Percentiles rank a stretch among this genome's conserved stretches.
Evolutionary conservation across 1,140 invertebrate species (phyloP).

Genomic region (Latrodectus geometricus): DNA sequence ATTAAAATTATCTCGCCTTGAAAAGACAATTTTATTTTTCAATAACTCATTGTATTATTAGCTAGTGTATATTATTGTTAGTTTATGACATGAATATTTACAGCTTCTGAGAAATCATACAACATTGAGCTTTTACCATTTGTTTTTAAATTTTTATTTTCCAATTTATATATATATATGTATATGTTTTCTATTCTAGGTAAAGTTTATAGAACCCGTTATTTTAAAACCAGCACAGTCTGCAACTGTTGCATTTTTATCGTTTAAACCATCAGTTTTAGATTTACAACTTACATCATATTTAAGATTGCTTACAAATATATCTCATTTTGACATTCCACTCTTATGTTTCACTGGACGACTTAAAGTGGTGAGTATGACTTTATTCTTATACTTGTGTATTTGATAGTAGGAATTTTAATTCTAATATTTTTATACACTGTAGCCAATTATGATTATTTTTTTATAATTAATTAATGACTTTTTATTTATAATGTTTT

Average conservation of each 20-base stretch:
- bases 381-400: no score
- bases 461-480: not conserved
- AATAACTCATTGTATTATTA: no score
- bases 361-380: conserved; percentile 73
- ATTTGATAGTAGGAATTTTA: not conserved
- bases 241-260: conserved; percentile 72
- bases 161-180: no score
- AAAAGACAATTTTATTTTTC: no score
- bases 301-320: conserved; percentile 79
- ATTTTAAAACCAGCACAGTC: conserved; percentile 76
- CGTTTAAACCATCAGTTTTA: conserved; percentile 73
- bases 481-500: not conserved
- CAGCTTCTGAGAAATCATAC: no score
- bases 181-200: conserved; percentile 65
- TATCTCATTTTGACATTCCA: conserved; percentile 78
- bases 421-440: not conserved
- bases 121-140: no score
- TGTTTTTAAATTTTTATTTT: no score
- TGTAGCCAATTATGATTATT: not conserved
- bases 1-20: no score
- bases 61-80: no score
- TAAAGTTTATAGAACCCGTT: conserved; percentile 71
- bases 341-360: conserved; percentile 82
- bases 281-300: conserved; percentile 76
- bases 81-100: no score